These are phyloP conservation scores for Falcaria lacertinaria DNA, from an alignment of 2,888 invertebrate genomes.

Conservation along the genomic window DNA sequence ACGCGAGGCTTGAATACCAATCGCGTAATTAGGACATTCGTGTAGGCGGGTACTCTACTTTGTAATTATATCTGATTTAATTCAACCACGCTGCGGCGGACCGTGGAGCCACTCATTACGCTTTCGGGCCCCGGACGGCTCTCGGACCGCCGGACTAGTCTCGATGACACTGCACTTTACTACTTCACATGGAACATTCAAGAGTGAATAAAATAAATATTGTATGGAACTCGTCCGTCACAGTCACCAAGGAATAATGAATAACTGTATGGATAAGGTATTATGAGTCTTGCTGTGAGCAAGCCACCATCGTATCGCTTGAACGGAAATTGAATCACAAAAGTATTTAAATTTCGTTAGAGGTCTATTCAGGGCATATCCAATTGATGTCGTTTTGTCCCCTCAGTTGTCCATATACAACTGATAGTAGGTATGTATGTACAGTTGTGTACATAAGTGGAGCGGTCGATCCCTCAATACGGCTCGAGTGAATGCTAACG, in stretches of 20 bases:
- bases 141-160: no score
- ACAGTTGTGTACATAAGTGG: background rate
- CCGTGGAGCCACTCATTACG: no score
- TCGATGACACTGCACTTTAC: background rate
- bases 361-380: background rate
- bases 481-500: background rate
- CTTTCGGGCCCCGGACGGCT: background rate
- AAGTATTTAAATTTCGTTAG: background rate
- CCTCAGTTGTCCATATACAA: background rate
- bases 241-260: no score
- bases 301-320: background rate
- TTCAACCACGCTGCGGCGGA: background rate
- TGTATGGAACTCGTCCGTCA: no score
- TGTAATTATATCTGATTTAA: constrained; percentile 6
- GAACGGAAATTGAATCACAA: background rate
- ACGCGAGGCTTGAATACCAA: background rate
- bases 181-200: no score
- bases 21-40: constrained; percentile 2
- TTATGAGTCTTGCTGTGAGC: no score
- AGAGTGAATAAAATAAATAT: no score
- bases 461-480: background rate
- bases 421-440: background rate
- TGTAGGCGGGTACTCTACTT: constrained; percentile 9
- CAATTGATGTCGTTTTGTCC: background rate
- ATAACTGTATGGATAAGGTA: no score